Conservation (phyloP, 2,113 vertebrate species). For the Jaculus jaculus region DNA sequence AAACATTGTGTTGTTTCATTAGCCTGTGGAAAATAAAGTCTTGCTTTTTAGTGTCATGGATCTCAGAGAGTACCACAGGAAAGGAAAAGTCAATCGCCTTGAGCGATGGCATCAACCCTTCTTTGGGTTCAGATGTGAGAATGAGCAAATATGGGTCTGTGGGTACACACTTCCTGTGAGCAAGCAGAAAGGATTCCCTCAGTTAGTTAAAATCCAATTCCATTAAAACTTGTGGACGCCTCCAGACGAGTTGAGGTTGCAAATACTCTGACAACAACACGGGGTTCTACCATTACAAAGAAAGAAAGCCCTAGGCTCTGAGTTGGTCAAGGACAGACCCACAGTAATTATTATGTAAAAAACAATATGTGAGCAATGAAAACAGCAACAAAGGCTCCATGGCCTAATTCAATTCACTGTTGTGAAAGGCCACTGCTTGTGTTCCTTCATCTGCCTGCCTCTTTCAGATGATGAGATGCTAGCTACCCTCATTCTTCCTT, state of each 20-base stretch:
- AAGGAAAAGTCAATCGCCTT: background rate
- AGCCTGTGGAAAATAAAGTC: slow-evolving; percentile 10
- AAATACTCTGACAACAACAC: background rate
- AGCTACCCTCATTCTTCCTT: background rate
- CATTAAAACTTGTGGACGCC: background rate
- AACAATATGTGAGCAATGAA: background rate
- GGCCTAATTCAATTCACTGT: slow-evolving; percentile 50
- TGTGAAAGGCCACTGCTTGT: slow-evolving; percentile 21
- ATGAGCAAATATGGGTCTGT: background rate
- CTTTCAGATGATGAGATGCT: slow-evolving; percentile 44
- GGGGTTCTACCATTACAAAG: background rate
- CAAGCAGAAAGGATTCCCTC: background rate
- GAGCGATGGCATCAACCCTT: background rate
- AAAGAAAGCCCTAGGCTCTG: background rate
- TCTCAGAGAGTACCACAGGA: slow-evolving; percentile 9
- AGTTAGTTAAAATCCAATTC: background rate
- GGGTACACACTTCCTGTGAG: background rate
- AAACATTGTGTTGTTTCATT: slow-evolving; percentile 1
- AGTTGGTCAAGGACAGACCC: background rate
- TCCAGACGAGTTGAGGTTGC: background rate
- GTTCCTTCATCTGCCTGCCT: slow-evolving; percentile 22
- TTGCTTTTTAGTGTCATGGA: background rate
- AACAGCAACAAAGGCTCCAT: background rate
- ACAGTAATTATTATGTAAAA: background rate
- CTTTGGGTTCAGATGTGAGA: background rate